phyloP scores from a whole-genome alignment of 2,888 invertebrate species.

The Nycteola revayana region DNA sequence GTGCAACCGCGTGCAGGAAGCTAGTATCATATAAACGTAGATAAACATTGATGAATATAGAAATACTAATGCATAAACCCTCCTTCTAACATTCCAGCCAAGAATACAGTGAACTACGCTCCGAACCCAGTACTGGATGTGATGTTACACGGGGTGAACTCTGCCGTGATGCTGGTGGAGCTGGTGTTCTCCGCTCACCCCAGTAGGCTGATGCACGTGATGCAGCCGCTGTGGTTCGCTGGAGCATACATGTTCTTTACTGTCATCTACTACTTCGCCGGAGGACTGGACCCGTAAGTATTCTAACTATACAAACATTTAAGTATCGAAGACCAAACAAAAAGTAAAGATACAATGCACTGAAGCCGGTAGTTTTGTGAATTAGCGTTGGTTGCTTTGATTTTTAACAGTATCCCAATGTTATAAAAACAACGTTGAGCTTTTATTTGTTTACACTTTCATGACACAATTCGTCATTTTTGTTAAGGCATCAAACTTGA shows the following conservation, averaged over 20 bases:
- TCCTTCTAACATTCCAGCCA: slow-evolving; percentile 46
- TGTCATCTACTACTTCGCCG: slow-evolving; percentile 86
- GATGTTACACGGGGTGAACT: slow-evolving; percentile 85
- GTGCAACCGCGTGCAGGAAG: too few species aligned
- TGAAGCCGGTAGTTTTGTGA: too few species aligned
- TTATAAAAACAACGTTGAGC: too few species aligned
- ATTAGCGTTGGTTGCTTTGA: too few species aligned
- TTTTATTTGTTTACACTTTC: too few species aligned
- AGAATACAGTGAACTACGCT: slow-evolving; percentile 55
- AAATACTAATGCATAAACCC: too few species aligned
- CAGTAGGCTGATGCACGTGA: slow-evolving; percentile 81
- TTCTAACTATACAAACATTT: not conserved
- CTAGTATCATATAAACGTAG: too few species aligned
- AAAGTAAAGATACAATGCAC: too few species aligned
- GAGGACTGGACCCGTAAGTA: slow-evolving; percentile 87
- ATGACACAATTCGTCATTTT: too few species aligned
- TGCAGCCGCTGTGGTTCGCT: slow-evolving; percentile 88
- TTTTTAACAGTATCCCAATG: too few species aligned
- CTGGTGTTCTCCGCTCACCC: slow-evolving; percentile 88
- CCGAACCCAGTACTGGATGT: slow-evolving; percentile 68
- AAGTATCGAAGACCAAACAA: not conserved
- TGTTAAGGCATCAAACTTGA: too few species aligned
- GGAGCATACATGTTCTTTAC: slow-evolving; percentile 87
- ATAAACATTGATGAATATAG: too few species aligned
- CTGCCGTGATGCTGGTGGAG: slow-evolving; percentile 88